These are phyloP conservation scores for Saxidomus purpurata DNA, from an alignment of 1,140 invertebrate genomes.

Conservation along the genomic window DNA sequence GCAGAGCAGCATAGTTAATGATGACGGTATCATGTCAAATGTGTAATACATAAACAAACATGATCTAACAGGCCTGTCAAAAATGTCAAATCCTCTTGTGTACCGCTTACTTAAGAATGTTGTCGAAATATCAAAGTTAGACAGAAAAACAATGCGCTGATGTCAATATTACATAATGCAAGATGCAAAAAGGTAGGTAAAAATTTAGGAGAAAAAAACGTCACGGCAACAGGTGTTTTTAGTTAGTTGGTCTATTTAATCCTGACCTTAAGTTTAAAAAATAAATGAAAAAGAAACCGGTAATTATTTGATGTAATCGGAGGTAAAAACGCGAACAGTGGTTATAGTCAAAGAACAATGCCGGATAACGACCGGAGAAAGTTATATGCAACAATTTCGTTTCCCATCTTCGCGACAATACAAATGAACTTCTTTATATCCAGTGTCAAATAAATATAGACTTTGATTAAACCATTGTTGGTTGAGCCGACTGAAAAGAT, in stretches of 20 bases:
- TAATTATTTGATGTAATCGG: not conserved
- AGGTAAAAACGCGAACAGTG: not conserved
- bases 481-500: conserved; percentile 2
- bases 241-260: not conserved
- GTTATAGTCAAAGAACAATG: not conserved
- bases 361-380: not conserved
- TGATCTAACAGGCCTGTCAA: conserved; percentile 37
- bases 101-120: not conserved
- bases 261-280: not conserved
- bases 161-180: conserved; percentile 23
- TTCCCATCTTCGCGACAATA: not conserved
- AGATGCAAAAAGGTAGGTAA: too few species aligned
- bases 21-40: conserved; percentile 36
- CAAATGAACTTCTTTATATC: conserved; percentile 39
- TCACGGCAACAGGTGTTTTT: not conserved
- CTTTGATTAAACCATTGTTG: conserved; percentile 56
- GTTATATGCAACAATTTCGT: conserved; percentile 17
- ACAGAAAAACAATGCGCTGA: conserved; percentile 3
- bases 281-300: conserved; percentile 1
- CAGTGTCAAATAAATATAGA: conserved; percentile 54
- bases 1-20: not conserved
- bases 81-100: conserved; percentile 18
- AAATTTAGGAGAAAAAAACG: too few species aligned
- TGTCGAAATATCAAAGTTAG: conserved; percentile 8
- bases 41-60: conserved; percentile 32